These are phyloP conservation scores for Sepiola atlantica DNA, from an alignment of 2,888 invertebrate genomes.

Conservation along the genomic window DNA sequence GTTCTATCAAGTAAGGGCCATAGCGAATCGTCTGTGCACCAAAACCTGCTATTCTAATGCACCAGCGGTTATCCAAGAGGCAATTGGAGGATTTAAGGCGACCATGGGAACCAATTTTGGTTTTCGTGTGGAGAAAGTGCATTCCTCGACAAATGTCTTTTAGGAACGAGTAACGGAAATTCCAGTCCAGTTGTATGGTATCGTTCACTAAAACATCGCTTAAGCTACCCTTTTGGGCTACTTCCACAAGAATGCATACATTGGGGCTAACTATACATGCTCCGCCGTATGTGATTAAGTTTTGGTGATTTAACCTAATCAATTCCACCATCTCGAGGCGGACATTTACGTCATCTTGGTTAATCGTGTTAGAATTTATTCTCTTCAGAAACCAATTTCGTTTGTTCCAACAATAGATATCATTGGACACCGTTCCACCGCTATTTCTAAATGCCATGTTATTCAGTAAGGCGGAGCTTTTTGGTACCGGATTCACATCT, in stretches of 20 bases:
- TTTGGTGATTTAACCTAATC: conserved; percentile 57
- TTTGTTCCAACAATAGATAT: conserved; percentile 53
- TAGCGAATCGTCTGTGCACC: conserved; percentile 38
- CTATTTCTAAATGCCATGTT: conserved; percentile 55
- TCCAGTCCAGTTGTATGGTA: conserved; percentile 63
- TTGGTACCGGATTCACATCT: conserved; percentile 56
- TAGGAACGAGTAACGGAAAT: conserved; percentile 64
- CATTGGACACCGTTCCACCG: conserved; percentile 51
- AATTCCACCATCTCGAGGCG: conserved; percentile 55
- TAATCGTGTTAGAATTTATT: conserved; percentile 55
- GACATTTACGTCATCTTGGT: conserved; percentile 55
- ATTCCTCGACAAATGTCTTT: conserved; percentile 65
- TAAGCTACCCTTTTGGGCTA: conserved; percentile 63
- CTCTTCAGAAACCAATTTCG: conserved; percentile 57
- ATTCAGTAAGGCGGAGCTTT: conserved; percentile 55
- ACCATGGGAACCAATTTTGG: conserved; percentile 62
- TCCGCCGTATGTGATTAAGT: conserved; percentile 57
- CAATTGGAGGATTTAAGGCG: conserved; percentile 64
- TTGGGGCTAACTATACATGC: conserved; percentile 59
- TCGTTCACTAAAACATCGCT: conserved; percentile 66
- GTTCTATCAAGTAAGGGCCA: conserved; percentile 37
- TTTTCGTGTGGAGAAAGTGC: conserved; percentile 62
- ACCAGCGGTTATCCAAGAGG: conserved; percentile 65
- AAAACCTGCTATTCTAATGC: conserved; percentile 34
- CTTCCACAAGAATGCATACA: conserved; percentile 57